Base-by-base conservation (phyloP, 1,140 invertebrate genomes). In the Colletes latitarsis region DNA sequence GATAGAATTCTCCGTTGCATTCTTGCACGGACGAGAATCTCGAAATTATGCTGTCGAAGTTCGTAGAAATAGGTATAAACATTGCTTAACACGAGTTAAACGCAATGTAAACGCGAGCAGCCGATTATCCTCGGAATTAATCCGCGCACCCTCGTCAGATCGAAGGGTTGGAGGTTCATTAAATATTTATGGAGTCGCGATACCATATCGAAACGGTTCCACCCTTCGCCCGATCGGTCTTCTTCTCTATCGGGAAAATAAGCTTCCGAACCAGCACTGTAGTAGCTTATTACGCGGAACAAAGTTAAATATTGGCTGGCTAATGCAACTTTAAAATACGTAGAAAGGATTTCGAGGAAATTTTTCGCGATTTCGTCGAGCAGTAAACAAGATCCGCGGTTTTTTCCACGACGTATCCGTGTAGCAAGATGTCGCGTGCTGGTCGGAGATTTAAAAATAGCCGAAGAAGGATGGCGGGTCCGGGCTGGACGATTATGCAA, bases 401-500 rank as follows among this genome's bases (percentile, higher is more conserved):
- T 30, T 46, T 46, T 46, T 6, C 9, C 6, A 6, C 4, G 43
- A 9, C 43, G 43, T 46, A 46, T 49, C 3, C 10, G 49, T 0
- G 9, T 10, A 49, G 49, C 49, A 12, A 49, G 49, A 49, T 12
- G 49, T 49, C 49, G 49, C 49, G 49, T 49, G 49, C 49, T 71
- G 55, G 67, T 57, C n/a, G 10, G n/a, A 73, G 57, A 76, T 86
- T 63, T 49, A 55, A 73, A 80, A 77, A 82, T 68, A 80, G 53
- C 49, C 30, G 14, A 52, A 49, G n/a, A 70, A 77, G 68, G n/a
- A 55, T 8, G 52, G n/a, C 53, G 43, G 41, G 55, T 14, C 46
- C 66, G 21, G 66, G 70, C 10, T 63, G 57, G 14, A 89, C 87
- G 87, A 89, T 91, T 92, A 91, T 82, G 90, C 89, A 89, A 89